phyloP scores from a whole-genome alignment of 2,113 vertebrate genomes.

The Lophius piscatorius region DNA sequence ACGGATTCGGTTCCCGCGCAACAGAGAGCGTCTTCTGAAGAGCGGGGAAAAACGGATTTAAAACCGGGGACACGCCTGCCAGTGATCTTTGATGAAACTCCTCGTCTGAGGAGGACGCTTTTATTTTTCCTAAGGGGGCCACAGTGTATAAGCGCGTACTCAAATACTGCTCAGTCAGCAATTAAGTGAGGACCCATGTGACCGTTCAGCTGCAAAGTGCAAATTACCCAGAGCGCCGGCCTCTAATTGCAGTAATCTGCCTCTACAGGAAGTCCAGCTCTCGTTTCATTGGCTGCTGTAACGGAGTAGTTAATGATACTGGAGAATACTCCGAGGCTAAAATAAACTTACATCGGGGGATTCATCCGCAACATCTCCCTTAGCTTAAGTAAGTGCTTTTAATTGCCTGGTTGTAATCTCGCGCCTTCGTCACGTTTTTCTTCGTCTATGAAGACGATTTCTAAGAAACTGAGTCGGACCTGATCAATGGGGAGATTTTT shows the following conservation, averaged over 20 bases:
- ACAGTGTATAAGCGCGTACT: constrained; percentile 23
- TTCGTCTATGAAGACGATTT: too few relatives aligned
- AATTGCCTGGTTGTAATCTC: neutral
- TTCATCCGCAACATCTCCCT: constrained; percentile 1
- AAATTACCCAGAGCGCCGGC: constrained; percentile 51
- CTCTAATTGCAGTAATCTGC: constrained; percentile 44
- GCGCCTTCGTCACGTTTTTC: neutral
- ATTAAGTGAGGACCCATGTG: constrained; percentile 47
- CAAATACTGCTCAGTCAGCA: constrained; percentile 61
- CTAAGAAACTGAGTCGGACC: too few relatives aligned
- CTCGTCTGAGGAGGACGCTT: constrained; percentile 26
- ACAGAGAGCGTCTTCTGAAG: constrained; percentile 19
- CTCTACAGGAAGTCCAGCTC: constrained; percentile 17
- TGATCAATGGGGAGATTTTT: too few relatives aligned
- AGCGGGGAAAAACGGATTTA: constrained; percentile 41
- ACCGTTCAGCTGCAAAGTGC: constrained; percentile 44
- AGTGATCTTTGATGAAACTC: constrained; percentile 65
- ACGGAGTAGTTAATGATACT: constrained; percentile 25
- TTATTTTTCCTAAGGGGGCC: constrained; percentile 52
- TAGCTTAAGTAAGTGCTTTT: neutral
- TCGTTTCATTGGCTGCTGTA: constrained; percentile 15
- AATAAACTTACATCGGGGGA: neutral
- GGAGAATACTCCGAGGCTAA: constrained; percentile 6
- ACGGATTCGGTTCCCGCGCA: constrained; percentile 11
- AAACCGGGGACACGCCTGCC: constrained; percentile 49